A percentile compares a stretch with the other conserved stretches of the same genome.
These are phyloP conservation scores for Melieria crassipennis DNA, from an alignment of 2,888 invertebrate genomes.

Conservation along the genomic window DNA sequence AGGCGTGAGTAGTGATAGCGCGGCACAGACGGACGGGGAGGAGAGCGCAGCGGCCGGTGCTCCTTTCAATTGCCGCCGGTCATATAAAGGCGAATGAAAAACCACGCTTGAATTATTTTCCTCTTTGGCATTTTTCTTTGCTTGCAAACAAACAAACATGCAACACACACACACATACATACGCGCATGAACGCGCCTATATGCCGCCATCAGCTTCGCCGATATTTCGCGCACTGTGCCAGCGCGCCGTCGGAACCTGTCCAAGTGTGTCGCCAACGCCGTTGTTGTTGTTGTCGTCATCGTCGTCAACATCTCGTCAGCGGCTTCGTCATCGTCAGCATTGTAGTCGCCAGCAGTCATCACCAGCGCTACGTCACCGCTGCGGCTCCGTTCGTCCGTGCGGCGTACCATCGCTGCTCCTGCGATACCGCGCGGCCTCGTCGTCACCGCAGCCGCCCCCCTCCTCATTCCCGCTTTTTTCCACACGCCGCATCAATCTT, in stretches of 20 bases:
- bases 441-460: neutral
- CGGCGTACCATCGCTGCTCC: too few species aligned
- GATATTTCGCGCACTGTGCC: conserved; percentile 7
- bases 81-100: conserved; percentile 36
- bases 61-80: conserved; percentile 29
- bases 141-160: conserved; percentile 6
- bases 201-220: neutral
- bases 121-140: conserved; percentile 29
- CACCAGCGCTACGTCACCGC: neutral
- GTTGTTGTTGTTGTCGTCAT: neutral
- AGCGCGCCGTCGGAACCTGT: conserved; percentile 6
- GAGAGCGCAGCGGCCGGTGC: neutral
- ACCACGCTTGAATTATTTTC: conserved; percentile 39
- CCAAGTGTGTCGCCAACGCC: conserved; percentile 12
- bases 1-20: too few species aligned
- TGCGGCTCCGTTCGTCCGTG: too few species aligned
- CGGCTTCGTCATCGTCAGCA: conserved; percentile 6
- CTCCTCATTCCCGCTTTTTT: too few species aligned
- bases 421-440: neutral
- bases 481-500: too few species aligned
- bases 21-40: too few species aligned
- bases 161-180: neutral
- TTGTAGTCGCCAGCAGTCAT: conserved; percentile 12
- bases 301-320: too few species aligned
- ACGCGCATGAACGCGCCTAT: neutral